Conservation (phyloP, 2,113 vertebrate species). For the Gymnobelideus leadbeateri region DNA sequence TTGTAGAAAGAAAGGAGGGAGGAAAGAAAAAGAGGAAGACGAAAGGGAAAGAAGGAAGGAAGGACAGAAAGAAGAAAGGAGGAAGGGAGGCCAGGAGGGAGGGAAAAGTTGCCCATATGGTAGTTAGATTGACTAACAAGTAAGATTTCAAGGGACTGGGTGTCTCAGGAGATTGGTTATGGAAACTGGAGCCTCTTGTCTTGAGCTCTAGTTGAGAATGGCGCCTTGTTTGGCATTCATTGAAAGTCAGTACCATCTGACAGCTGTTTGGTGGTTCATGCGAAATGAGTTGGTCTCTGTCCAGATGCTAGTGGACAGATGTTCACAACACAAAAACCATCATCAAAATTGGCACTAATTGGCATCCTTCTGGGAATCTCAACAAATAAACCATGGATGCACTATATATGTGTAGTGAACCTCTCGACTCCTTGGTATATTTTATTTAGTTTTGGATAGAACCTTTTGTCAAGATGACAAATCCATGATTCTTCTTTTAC, state of each 20-base stretch:
- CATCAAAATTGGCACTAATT: slow-evolving; percentile 52
- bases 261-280: slow-evolving; percentile 69
- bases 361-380: slow-evolving; percentile 36
- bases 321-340: slow-evolving; percentile 62
- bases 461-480: neutral
- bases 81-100: neutral
- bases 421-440: neutral
- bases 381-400: slow-evolving; percentile 25
- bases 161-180: neutral
- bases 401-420: neutral
- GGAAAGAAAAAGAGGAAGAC: neutral
- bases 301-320: slow-evolving; percentile 73
- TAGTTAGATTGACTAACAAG: slow-evolving; percentile 16
- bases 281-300: slow-evolving; percentile 69
- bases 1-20: neutral
- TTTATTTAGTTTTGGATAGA: neutral
- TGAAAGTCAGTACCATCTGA: slow-evolving; percentile 55
- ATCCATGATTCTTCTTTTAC: neutral
- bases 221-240: slow-evolving; percentile 45
- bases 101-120: neutral
- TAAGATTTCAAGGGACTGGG: neutral
- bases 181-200: neutral
- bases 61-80: neutral
- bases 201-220: neutral
- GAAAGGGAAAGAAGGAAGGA: neutral